phyloP scores from a whole-genome alignment of 1,140 invertebrate species.

The Agraylea sexmaculata region DNA sequence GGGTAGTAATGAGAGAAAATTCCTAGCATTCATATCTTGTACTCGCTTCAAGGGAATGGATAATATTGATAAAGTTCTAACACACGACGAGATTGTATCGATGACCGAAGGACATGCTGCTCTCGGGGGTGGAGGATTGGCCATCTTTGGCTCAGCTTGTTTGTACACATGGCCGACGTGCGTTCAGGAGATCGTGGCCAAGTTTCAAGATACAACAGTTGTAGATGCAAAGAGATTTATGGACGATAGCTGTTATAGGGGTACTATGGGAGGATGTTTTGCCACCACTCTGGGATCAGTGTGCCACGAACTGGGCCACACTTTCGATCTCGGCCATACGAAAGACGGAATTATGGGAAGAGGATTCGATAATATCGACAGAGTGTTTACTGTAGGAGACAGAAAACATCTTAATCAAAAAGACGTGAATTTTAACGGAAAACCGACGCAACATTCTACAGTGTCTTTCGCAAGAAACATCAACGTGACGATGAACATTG shows the following conservation, averaged over 20 bases:
- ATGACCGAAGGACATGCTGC: constrained; percentile 76
- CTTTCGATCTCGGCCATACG: constrained; percentile 88
- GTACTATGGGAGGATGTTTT: constrained; percentile 77
- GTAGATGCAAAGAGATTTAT: constrained; percentile 62
- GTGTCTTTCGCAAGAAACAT: constrained; percentile 38
- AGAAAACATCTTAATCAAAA: constrained; percentile 31
- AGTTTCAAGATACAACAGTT: constrained; percentile 40
- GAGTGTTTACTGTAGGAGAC: constrained; percentile 53
- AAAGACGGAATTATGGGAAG: constrained; percentile 86
- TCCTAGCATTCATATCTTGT: constrained; percentile 79
- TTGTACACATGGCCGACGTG: constrained; percentile 79
- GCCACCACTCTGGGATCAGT: constrained; percentile 87
- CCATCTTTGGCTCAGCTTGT: constrained; percentile 80
- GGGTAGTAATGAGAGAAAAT: constrained; percentile 62
- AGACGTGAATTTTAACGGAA: constrained; percentile 37
- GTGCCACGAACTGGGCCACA: constrained; percentile 89
- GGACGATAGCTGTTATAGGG: constrained; percentile 81
- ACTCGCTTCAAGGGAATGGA: constrained; percentile 63
- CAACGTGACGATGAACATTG: constrained; percentile 39
- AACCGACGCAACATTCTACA: constrained; percentile 33
- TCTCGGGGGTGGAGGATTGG: constrained; percentile 79
- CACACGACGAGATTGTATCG: constrained; percentile 61
- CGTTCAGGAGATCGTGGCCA: constrained; percentile 53
- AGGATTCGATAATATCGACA: constrained; percentile 81
- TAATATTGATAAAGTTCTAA: constrained; percentile 41